Percentiles rank a stretch among this genome's conserved stretches.
Conservation (phyloP, 2,113 vertebrate genomes). For the Glaucomys volans region DNA sequence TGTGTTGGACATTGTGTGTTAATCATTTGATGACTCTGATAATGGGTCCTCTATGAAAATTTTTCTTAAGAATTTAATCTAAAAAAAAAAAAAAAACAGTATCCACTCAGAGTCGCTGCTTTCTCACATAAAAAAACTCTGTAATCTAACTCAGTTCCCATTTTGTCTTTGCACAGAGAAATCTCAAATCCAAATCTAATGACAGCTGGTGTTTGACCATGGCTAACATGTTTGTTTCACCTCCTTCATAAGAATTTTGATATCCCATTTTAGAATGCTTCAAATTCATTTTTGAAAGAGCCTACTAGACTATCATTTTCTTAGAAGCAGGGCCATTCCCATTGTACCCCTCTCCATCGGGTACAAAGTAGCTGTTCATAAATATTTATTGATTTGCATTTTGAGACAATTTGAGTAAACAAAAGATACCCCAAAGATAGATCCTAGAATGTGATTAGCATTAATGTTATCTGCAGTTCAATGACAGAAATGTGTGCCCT, state of each 20-base stretch:
- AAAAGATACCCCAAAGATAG: constrained; percentile 5
- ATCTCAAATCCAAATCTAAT: constrained; percentile 24
- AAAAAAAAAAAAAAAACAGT: background rate
- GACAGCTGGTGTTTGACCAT: background rate
- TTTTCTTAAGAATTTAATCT: constrained; percentile 10
- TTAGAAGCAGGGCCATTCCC: background rate
- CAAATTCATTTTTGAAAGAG: constrained; percentile 16
- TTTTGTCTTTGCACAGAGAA: constrained; percentile 38
- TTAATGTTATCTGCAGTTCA: background rate
- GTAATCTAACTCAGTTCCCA: background rate
- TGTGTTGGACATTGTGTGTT: background rate
- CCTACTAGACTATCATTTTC: background rate
- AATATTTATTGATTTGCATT: constrained; percentile 18
- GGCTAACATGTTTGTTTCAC: background rate
- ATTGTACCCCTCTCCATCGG: background rate
- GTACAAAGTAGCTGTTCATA: constrained; percentile 10
- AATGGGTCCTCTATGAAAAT: background rate
- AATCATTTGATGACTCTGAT: constrained; percentile 7
- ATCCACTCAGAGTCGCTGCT: background rate
- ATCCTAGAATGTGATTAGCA: background rate
- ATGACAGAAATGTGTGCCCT: background rate
- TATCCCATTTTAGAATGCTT: background rate
- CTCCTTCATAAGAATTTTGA: constrained; percentile 2
- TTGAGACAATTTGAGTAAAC: constrained; percentile 49
- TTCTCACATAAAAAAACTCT: background rate